phyloP scores from a whole-genome alignment of 2,113 vertebrate genomes.

The Phainopepla nitens region DNA sequence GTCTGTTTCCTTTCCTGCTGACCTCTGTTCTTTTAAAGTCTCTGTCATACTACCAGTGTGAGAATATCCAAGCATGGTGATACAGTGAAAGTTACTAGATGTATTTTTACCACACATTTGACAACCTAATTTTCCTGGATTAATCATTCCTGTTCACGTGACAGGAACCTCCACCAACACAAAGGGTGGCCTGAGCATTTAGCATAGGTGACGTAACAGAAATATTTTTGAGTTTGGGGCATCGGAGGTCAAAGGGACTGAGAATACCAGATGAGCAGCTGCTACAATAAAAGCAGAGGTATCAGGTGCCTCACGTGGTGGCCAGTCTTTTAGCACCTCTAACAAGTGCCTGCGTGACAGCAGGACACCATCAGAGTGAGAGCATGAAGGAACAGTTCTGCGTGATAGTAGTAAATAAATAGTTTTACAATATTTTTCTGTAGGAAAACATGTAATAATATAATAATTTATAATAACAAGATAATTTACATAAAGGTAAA shows the following conservation, averaged over 20 bases:
- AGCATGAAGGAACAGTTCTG: background rate
- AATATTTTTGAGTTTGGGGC: background rate
- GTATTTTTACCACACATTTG: background rate
- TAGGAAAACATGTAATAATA: background rate
- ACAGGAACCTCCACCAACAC: background rate
- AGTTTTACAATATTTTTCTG: background rate
- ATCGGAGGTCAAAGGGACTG: background rate
- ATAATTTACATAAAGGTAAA: background rate
- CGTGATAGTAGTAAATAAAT: background rate
- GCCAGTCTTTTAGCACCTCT: background rate
- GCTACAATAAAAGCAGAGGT: background rate
- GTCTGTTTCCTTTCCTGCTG: background rate
- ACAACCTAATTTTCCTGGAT: background rate
- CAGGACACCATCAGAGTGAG: background rate
- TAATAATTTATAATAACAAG: background rate
- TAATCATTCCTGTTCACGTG: background rate
- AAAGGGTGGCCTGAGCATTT: background rate
- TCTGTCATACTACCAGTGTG: background rate
- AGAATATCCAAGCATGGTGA: accelerated
- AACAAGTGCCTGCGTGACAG: background rate
- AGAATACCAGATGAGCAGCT: background rate
- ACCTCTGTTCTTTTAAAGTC: background rate
- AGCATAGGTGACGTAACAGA: background rate
- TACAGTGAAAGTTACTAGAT: background rate
- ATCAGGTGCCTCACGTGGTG: background rate